These are phyloP conservation scores for Acanthoscelides obtectus DNA, from an alignment of 2,888 invertebrate genomes.

Conservation along the genomic window DNA sequence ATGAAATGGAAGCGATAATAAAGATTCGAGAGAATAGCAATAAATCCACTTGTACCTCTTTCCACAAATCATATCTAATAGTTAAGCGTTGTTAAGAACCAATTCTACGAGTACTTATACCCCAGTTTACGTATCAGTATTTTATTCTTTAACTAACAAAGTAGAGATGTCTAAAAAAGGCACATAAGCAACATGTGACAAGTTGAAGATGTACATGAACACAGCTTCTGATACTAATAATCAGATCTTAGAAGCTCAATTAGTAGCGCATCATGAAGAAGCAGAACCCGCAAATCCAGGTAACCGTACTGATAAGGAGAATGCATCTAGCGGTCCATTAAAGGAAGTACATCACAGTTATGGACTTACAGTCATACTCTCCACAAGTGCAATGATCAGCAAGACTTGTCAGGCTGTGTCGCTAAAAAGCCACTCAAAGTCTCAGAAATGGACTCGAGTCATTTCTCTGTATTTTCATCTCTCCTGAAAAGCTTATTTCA, in stretches of 20 bases:
- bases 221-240: not conserved
- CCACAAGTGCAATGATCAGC: slow-evolving; percentile 15
- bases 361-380: slow-evolving; percentile 27
- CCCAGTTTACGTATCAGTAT: slow-evolving; percentile 10
- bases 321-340: slow-evolving; percentile 9
- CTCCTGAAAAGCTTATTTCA: not conserved
- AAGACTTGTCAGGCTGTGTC: slow-evolving; percentile 5
- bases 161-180: slow-evolving; percentile 11
- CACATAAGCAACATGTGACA: slow-evolving; percentile 12
- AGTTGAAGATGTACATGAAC: slow-evolving; percentile 4
- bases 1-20: too few species aligned
- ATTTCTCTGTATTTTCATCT: slow-evolving; percentile 10
- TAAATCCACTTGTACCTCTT: too few species aligned
- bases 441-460: slow-evolving; percentile 7
- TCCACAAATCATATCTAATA: too few species aligned
- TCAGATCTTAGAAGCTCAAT: too few species aligned
- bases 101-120: too few species aligned
- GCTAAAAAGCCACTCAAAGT: not conserved
- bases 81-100: too few species aligned
- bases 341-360: slow-evolving; percentile 30
- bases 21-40: too few species aligned
- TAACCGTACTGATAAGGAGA: slow-evolving; percentile 2
- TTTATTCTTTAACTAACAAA: slow-evolving; percentile 5
- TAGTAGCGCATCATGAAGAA: too few species aligned
- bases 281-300: slow-evolving; percentile 1